Evolutionary conservation across 2,797 vertebrate genomes (phyloP).

Genomic region (Propithecus perrieri): DNA sequence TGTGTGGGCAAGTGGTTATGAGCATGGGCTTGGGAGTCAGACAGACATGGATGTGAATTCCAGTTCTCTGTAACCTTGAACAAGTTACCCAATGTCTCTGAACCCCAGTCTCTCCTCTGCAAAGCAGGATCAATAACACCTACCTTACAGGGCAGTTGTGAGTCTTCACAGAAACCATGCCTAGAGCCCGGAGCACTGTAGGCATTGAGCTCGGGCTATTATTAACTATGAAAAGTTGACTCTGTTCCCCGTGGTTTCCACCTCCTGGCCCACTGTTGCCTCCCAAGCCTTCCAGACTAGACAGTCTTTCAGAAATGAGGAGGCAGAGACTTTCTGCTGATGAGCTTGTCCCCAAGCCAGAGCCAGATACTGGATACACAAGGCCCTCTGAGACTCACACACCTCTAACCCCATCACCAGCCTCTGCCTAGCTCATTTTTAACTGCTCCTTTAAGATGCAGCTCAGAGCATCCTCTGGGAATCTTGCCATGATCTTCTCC

Average conservation of each 20-base stretch:
- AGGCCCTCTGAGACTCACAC: background rate
- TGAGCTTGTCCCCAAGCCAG: background rate
- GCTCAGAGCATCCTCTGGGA: background rate
- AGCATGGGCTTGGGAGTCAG: background rate
- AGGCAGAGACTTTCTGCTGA: background rate
- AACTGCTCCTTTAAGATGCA: background rate
- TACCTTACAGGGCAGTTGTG: background rate
- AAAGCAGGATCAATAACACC: background rate
- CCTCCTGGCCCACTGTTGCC: background rate
- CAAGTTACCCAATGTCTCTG: background rate
- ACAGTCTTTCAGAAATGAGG: background rate
- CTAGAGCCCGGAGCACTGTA: background rate
- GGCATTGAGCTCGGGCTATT: background rate
- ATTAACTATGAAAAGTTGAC: background rate
- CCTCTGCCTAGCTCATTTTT: background rate
- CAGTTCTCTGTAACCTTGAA: background rate
- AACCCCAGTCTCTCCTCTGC: background rate
- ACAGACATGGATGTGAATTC: background rate
- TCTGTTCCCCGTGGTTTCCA: background rate
- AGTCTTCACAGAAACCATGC: background rate
- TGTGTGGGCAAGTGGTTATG: background rate
- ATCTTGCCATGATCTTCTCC: background rate
- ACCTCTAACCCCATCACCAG: background rate
- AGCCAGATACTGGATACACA: background rate
- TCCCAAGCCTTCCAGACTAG: background rate